Evolutionary conservation across 1,140 invertebrate species (phyloP), one percentile per base, ranked within the genome.

Genomic region (Xylocopa sonorina): DNA sequence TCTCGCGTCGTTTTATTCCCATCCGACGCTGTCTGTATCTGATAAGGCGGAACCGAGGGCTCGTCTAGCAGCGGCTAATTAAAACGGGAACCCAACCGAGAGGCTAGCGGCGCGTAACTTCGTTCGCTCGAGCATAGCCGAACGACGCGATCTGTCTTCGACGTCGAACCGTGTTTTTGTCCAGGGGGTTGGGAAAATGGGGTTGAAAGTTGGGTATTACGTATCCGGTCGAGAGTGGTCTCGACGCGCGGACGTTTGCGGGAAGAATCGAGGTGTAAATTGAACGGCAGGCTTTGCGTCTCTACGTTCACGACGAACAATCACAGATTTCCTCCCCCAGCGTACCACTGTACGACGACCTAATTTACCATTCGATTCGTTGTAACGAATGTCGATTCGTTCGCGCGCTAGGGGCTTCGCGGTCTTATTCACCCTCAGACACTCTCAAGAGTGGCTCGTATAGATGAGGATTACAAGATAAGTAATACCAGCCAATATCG

Each of bases 1-100:
- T 2, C 2, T 12, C 27, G 5, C 55, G 50, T n/a, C 29, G 24
- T 76, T 76, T 76, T 76, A 76, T 57, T n/a, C n/a, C 27, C 12
- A 14, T 12, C 3, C 9, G 24, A 2, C n/a, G n/a, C 24, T 4
- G 12, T 53, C 34, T 43, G 38, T n/a, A 48, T 76, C 73, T 38
- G 62, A 57, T 76, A 46, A 76, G 9, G 16, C 16, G 10, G 9
- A 27, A 34, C n/a, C 21, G 27, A 34, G 29, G n/a, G 34, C 12
- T 50, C n/a, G 18, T 43, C 38, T 32, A 3, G 14, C n/a, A 1
- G 10, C 18, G 66, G 10, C 29, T 46, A 43, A 72, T 73, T 73
- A 60, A 60, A 71, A 57, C 29, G 48, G 7, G n/a, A 38, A 24
- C 3, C 12, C 18, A 50, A 4, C 3, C 9, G 48, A 50, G 6